Base-by-base conservation (phyloP, 2,888 invertebrate genomes). In the Hydriomena furcata region DNA sequence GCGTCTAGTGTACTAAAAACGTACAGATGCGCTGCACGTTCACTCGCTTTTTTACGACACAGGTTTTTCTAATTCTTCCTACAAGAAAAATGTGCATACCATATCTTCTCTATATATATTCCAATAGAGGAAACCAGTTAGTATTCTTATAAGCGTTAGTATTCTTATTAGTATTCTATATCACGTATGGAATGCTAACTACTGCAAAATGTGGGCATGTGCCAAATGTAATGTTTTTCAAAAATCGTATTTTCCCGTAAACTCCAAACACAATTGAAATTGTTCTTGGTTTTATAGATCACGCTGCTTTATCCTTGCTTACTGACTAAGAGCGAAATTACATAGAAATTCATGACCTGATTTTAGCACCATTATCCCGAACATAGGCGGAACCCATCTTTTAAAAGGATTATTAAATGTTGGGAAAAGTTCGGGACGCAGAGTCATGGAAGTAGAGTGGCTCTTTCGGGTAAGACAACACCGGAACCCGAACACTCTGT, bases 341-440 rank as follows among this genome's bases (percentile, higher is more conserved):
- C 38, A 8, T 27, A 0, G n/a, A 38, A 28, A 42, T 12, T 48
- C 43, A 37, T 37, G 52, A 44, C 43, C 47, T 23, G 24, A 43
- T 52, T 52, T 35, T 24, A 47, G 20, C 25, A 34, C 42, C 47
- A 47, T 52, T 52, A 42, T 47, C 34, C 35, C 28, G 30, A 48
- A 48, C 38, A 38, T 42, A 32, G 27, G 23, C 31, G 20, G 32
- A 49, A 42, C 38, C 40, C 37, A 52, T 45, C 38, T 45, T 51
- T 35, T 50, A 34, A 23, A 37, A 35, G 35, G 43, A 49, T 34
- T 52, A 43, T 47, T 52, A 52, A 37, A 35, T 46, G 45, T 52
- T 46, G 25, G 34, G 34, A 34, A 38, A 47, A 52, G 52, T 43
- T 47, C 23, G 10, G 21, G 35, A n/a, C 21, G 35, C 35, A 35